Evolutionary conservation across 2,888 invertebrate genomes (phyloP), one percentile per base, ranked within the genome.

Genomic region (Cheilosia grossa): DNA sequence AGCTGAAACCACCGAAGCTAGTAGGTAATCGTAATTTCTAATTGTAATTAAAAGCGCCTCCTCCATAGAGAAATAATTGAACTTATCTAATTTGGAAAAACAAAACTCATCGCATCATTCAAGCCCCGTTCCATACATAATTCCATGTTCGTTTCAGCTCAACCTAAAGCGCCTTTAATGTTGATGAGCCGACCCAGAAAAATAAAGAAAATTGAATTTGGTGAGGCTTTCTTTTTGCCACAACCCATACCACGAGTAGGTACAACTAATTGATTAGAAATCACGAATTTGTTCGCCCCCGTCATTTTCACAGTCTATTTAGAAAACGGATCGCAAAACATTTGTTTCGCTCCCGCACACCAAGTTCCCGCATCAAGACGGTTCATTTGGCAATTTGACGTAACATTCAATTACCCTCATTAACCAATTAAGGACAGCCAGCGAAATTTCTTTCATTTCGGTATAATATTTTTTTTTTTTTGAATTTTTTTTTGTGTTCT

Each of bases 371-470:
- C 40, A 40, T 19, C 13, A 33, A 19, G 19, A 33, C 24, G 56
- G 17, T 19, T 58, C 51, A 33, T 73, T 63, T 64, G 37, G 63
- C 7, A 27, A n/a, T 49, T 37, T 44, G 24, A 54, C 54, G 44
- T 63, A 44, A 54, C 61, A 58, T 66, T 49, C 74, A 64, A 74
- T 74, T 74, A 56, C 49, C 63, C 80, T 56, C 54, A 64, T 81
- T 81, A 81, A 61, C 74, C 47, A 63, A 74, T 74, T 63, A 80
- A 53, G 61, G 61, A 40, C 53, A 74, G 33, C 33, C 54, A 63
- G 30, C 24, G 33, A 19, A 37, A 54, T 21, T 61, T 44, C 51
- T 61, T 59, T 67, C 37, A 56, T 70, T 49, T 78, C 15, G 15
- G 30, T 47, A 21, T 13, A 4, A 15, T 44, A 42, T 54, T 19